Evolutionary conservation across 2,113 vertebrate genomes (phyloP).

Genomic region (Podilymbus podiceps): DNA sequence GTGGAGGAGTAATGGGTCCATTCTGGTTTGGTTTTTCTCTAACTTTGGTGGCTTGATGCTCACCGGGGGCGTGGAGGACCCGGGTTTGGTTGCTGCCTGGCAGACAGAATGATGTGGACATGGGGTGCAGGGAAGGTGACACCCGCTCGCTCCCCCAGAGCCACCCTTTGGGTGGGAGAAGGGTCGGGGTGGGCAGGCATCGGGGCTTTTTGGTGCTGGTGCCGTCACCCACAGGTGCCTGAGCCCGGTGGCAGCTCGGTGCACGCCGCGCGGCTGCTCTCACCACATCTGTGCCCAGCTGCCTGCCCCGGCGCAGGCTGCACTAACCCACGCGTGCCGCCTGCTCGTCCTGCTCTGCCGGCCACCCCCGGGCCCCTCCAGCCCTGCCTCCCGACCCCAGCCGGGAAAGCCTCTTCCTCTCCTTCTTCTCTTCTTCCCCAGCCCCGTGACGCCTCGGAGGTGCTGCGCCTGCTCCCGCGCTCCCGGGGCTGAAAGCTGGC

Average conservation of each 20-base stretch:
- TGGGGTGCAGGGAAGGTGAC: rapidly evolving
- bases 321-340: background rate
- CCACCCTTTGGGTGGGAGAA: background rate
- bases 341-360: rapidly evolving
- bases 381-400: background rate
- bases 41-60: background rate
- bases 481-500: background rate
- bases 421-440: background rate
- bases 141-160: rapidly evolving
- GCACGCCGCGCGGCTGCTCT: conserved; percentile 18
- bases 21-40: background rate
- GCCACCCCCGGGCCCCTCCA: background rate
- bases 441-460: background rate
- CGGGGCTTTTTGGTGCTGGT: background rate
- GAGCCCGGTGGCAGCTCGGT: conserved; percentile 40
- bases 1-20: background rate
- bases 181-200: background rate
- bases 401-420: background rate
- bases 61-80: background rate
- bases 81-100: background rate
- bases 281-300: conserved; percentile 67
- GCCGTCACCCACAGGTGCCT: conserved; percentile 64
- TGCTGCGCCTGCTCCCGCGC: background rate
- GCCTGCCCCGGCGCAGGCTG: background rate
- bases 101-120: rapidly evolving